Conservation (phyloP, 2,888 invertebrate genomes). For the Suillia variegata region DNA sequence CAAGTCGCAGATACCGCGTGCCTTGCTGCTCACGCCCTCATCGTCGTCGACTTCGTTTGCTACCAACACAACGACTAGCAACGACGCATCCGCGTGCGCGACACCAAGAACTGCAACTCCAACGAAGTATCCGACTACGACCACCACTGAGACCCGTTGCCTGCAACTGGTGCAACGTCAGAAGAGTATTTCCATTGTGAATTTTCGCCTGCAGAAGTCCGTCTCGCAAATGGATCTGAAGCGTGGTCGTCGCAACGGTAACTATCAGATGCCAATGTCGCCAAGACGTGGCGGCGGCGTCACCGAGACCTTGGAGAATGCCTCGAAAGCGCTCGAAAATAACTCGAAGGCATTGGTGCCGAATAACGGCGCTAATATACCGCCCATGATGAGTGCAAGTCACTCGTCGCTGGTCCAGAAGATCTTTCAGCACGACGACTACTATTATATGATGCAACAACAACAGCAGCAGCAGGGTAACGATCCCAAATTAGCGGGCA, state of each 20-base stretch:
- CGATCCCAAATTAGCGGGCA: constrained; percentile 47
- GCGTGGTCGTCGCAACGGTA: constrained; percentile 40
- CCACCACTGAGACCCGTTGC: not conserved
- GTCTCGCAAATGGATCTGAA: constrained; percentile 55
- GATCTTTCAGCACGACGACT: constrained; percentile 27
- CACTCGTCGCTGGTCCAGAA: constrained; percentile 27
- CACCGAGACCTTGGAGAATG: too few species aligned
- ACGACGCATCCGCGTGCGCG: not conserved
- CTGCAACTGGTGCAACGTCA: constrained; percentile 38
- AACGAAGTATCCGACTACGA: not conserved
- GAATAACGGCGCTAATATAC: not conserved
- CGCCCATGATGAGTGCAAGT: not conserved
- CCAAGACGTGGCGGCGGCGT: not conserved
- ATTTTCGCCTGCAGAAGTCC: constrained; percentile 47
- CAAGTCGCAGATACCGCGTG: constrained; percentile 31
- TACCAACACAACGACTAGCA: constrained; percentile 24
- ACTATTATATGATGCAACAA: constrained; percentile 28
- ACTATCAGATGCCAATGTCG: constrained; percentile 23
- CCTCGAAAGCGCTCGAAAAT: not conserved
- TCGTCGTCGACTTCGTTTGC: constrained; percentile 40
- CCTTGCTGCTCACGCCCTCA: constrained; percentile 38
- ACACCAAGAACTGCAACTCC: constrained; percentile 1
- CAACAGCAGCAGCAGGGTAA: too few species aligned
- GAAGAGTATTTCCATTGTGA: constrained; percentile 40
- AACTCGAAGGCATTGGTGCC: constrained; percentile 7